Base-by-base conservation (phyloP, 2,888 invertebrate species). In the Calameuta filiformis region DNA sequence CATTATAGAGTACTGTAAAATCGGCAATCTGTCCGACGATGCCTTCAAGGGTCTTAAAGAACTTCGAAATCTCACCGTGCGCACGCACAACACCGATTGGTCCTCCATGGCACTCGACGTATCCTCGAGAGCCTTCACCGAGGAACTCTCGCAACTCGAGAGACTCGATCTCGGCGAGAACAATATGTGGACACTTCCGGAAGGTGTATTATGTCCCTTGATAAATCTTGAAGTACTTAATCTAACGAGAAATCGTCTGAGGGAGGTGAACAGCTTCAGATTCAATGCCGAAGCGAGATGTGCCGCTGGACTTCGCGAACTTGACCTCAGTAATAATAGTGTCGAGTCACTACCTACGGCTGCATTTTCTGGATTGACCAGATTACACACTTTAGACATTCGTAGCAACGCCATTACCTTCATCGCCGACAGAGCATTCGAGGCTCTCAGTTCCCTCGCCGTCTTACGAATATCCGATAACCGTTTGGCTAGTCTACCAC, bases 31-130 rank as follows among this genome's bases (percentile, higher is more conserved):
- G 79, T 95, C 96, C 80, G 95, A 96, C 86, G 96, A 96, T 79
- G 96, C 97, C n/a, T 96, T 97, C 88, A 94, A 95, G 73, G 96
- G 96, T 73, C 94, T 97, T 71, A 94, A 95, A 79, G 95, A 96
- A 90, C 93, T 97, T 81, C 93, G 95, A 84, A 96, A 96, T 90
- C 93, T 97, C 79, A 96, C 97, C 73, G 94, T 97, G 83, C 94
- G 96, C 87, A 96, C 96, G 76, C 96, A 96, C 92, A 96, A 96
- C 92, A 96, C 96, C 71, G 96, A 96, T 89, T 96, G 96, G 96
- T 95, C 96, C 69, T 95, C 96, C 76, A 95, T 96, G 94, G 94
- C 95, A 77, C 93, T 96, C 81, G 95, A 96, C 89, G 94, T 96
- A 81, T 95, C 96, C 69, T 93, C 94, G 30, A 94, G 95, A 76